Evolutionary conservation across 2,113 vertebrate species (phyloP).

Genomic region (Sakesphorus luctuosus): DNA sequence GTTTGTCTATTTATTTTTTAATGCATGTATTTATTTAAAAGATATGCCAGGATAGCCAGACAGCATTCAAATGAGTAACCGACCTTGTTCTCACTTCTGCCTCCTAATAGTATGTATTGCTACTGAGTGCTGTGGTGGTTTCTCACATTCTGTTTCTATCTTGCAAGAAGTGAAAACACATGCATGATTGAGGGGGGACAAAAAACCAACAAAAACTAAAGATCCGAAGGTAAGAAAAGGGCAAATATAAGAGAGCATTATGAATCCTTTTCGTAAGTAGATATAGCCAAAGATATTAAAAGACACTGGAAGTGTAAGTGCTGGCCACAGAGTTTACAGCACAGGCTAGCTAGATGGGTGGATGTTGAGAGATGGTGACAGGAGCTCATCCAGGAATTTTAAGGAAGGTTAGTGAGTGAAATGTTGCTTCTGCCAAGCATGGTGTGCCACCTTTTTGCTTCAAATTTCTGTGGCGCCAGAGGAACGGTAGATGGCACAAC

Average conservation of each 20-base stretch:
- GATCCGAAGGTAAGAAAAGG: background rate
- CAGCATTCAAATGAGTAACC: background rate
- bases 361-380: background rate
- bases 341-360: background rate
- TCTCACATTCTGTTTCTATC: background rate
- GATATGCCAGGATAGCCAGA: background rate
- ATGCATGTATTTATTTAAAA: background rate
- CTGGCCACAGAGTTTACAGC: background rate
- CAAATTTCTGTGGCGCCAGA: background rate
- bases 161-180: background rate
- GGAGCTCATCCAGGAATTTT: background rate
- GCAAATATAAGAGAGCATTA: background rate
- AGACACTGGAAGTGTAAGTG: background rate
- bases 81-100: background rate
- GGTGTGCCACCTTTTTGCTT: background rate
- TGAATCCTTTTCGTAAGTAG: background rate
- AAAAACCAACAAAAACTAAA: background rate
- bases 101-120: background rate
- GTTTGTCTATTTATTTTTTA: background rate
- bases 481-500: background rate
- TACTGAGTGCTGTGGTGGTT: background rate
- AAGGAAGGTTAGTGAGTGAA: background rate
- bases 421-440: background rate
- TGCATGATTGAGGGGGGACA: background rate
- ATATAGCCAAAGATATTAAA: background rate